Percentiles rank a stretch among this genome's conserved stretches.
Evolutionary conservation across 2,797 vertebrate species (phyloP).

Genomic region (Leptoclinus maculatus): DNA sequence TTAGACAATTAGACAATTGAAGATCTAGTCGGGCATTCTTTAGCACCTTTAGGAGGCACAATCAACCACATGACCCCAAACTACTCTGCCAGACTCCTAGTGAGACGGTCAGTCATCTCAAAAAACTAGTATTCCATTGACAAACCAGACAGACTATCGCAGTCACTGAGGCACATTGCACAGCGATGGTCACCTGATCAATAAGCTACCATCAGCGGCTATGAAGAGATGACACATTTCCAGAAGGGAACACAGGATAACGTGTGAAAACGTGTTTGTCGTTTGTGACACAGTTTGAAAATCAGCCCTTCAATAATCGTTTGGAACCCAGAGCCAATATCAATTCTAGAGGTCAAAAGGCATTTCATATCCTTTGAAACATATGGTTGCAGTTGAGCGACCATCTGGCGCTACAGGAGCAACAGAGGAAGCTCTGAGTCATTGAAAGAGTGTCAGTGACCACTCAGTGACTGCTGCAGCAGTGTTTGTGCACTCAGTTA

Average conservation of each 20-base stretch:
- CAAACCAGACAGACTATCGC: background rate
- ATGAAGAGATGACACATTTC: background rate
- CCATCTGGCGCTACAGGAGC: constrained; percentile 26
- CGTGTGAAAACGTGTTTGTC: background rate
- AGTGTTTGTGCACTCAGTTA: background rate
- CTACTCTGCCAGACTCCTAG: background rate
- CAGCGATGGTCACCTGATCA: background rate
- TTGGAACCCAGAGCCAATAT: constrained; percentile 12
- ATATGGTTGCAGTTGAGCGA: constrained; percentile 30
- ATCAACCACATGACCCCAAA: background rate
- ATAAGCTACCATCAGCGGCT: background rate
- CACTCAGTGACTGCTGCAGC: background rate
- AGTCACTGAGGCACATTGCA: background rate
- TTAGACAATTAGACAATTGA: background rate
- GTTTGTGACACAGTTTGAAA: constrained; percentile 7
- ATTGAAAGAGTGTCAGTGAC: background rate
- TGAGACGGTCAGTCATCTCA: background rate
- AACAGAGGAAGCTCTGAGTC: constrained; percentile 20
- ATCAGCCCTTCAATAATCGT: constrained; percentile 6
- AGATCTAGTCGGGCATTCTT: constrained; percentile 9
- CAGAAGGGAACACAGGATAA: background rate
- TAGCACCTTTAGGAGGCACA: background rate
- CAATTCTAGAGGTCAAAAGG: constrained; percentile 19
- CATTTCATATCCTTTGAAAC: constrained; percentile 23
- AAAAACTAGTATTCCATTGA: background rate